These are phyloP conservation scores for Drosophila nikananu DNA, from an alignment of 1,140 invertebrate species.

Conservation along the genomic window DNA sequence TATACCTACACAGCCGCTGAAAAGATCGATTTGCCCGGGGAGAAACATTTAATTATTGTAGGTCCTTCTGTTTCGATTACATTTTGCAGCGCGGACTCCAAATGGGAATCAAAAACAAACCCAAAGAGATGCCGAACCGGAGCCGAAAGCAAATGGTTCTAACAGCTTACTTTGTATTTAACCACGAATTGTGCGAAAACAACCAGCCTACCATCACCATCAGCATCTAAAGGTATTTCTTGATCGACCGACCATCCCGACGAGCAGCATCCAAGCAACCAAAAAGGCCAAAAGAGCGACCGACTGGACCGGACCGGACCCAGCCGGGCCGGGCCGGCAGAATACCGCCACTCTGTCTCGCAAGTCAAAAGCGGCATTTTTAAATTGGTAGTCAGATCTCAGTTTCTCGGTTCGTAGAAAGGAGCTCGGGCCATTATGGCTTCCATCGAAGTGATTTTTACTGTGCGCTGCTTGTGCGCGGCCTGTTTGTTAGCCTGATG, in stretches of 20 bases:
- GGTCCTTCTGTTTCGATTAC: conserved; percentile 10
- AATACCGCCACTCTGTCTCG: conserved; percentile 79
- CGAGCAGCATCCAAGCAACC: conserved; percentile 20
- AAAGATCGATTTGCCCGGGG: conserved; percentile 14
- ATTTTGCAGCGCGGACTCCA: background rate
- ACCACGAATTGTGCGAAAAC: conserved; percentile 53
- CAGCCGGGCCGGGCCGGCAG: conserved; percentile 14
- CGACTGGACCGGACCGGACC: background rate
- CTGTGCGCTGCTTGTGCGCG: conserved; percentile 74
- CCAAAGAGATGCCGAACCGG: conserved; percentile 5
- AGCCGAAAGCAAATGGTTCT: conserved; percentile 43
- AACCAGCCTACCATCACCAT: conserved; percentile 53
- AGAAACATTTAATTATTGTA: conserved; percentile 10
- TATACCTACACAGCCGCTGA: background rate
- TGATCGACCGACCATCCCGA: conserved; percentile 41
- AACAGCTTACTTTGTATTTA: conserved; percentile 52
- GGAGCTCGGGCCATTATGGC: conserved; percentile 81
- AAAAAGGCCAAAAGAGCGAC: conserved; percentile 18
- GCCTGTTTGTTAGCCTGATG: conserved; percentile 81
- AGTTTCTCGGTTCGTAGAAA: conserved; percentile 82
- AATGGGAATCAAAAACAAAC: conserved; percentile 5
- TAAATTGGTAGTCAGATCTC: conserved; percentile 82
- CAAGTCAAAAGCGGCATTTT: conserved; percentile 81
- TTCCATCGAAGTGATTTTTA: conserved; percentile 82
- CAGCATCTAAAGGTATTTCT: conserved; percentile 55